A percentile compares a stretch with the other conserved stretches of the same genome.
These are phyloP conservation scores for Diceros bicornis DNA, from an alignment of 2,797 vertebrate genomes.

Conservation along the genomic window DNA sequence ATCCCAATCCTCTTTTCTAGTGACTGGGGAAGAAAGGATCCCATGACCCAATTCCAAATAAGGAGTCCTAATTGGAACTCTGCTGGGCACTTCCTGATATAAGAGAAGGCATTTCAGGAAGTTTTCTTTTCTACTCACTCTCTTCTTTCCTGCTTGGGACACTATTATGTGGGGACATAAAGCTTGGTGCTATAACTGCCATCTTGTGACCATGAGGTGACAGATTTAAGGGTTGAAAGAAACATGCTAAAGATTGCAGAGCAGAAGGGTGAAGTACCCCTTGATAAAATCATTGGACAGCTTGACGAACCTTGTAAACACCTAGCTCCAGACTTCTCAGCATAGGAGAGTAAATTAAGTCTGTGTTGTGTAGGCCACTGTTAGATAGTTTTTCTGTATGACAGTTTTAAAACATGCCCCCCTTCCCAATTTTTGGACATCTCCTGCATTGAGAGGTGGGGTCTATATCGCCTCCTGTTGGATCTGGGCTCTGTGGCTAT, in stretches of 20 bases:
- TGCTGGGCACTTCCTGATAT: not conserved
- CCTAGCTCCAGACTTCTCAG: conserved; percentile 29
- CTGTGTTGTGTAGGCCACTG: not conserved
- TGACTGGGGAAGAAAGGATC: conserved; percentile 44
- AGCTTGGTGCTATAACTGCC: conserved; percentile 9
- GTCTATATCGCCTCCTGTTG: not conserved
- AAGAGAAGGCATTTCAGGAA: not conserved
- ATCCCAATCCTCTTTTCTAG: conserved; percentile 32
- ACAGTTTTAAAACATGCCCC: not conserved
- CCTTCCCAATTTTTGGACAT: not conserved
- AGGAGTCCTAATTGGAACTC: conserved; percentile 20
- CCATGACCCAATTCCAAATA: conserved; percentile 40
- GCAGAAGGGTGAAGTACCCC: not conserved
- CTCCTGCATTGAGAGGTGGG: not conserved
- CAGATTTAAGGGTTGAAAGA: conserved; percentile 48
- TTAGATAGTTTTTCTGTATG: not conserved
- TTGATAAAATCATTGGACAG: conserved; percentile 24
- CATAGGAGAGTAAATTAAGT: conserved; percentile 16
- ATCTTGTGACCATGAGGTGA: conserved; percentile 44
- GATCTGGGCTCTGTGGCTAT: conserved; percentile 7
- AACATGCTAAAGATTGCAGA: conserved; percentile 48
- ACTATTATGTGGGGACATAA: not conserved
- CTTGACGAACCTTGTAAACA: conserved; percentile 44
- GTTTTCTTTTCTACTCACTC: conserved; percentile 3
- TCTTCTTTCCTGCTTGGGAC: conserved; percentile 26